phyloP scores from a whole-genome alignment of 2,113 vertebrate genomes.

The Lasiurus cinereus region DNA sequence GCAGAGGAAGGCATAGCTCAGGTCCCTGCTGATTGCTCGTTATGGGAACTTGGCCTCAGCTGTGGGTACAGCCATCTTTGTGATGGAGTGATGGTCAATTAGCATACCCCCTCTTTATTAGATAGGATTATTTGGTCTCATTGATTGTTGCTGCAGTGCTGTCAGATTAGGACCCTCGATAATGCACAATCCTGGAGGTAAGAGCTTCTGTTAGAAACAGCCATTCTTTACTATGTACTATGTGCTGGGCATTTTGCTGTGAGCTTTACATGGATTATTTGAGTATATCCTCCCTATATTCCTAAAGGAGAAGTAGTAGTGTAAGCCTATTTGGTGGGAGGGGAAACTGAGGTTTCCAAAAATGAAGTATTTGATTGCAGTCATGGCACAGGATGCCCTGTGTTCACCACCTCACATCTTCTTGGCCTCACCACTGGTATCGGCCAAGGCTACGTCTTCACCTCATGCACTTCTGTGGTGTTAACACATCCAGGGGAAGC shows the following conservation, averaged over 20 bases:
- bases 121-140: not conserved
- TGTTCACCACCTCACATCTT: not conserved
- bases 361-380: not conserved
- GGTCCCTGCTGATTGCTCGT: no score
- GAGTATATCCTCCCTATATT: not conserved
- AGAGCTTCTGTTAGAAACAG: not conserved
- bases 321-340: not conserved
- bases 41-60: no score
- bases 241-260: not conserved
- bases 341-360: slow-evolving; percentile 13
- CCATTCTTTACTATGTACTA: not conserved
- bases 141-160: not conserved
- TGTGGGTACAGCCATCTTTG: no score
- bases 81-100: no score
- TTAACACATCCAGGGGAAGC: not conserved
- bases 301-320: not conserved
- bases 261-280: slow-evolving; percentile 12
- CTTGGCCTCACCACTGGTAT: not conserved
- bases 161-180: not conserved
- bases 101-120: no score
- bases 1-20: no score
- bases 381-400: not conserved
- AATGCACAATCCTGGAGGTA: not conserved
- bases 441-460: not conserved
- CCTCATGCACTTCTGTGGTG: not conserved